phyloP scores from a whole-genome alignment of 2,113 vertebrate species.

The Rhabdomys dilectus region DNA sequence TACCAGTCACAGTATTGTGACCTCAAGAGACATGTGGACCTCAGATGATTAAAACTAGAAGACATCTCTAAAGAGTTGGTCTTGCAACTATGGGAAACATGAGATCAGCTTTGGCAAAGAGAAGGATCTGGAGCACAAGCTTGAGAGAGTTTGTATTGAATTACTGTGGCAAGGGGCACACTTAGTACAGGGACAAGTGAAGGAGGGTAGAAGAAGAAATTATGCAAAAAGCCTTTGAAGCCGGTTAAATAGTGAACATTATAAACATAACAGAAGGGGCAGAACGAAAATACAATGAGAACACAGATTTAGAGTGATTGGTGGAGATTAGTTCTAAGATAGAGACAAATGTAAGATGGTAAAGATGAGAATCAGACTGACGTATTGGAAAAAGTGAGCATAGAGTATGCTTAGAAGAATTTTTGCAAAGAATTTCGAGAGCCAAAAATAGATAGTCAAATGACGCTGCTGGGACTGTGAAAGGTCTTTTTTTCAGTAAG shows the following conservation, averaged over 20 bases:
- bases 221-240: conserved; percentile 5
- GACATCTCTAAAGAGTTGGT: background rate
- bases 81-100: background rate
- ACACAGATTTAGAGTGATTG: background rate
- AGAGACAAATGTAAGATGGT: background rate
- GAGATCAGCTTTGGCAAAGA: background rate
- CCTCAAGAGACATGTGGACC: background rate
- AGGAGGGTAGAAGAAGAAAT: background rate
- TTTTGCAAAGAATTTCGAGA: conserved; percentile 49
- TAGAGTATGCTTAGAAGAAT: background rate
- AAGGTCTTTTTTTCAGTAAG: background rate
- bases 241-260: background rate
- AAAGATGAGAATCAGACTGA: background rate
- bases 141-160: background rate
- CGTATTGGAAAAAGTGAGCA: background rate
- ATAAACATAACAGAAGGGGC: background rate
- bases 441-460: background rate
- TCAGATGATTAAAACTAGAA: background rate
- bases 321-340: background rate
- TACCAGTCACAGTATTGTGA: background rate
- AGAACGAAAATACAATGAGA: conserved; percentile 11
- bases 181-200: background rate
- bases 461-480: background rate
- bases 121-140: background rate
- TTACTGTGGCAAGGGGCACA: background rate